These are phyloP conservation scores for Microcaecilia unicolor DNA, from an alignment of 2,797 vertebrate species.

Conservation along the genomic window DNA sequence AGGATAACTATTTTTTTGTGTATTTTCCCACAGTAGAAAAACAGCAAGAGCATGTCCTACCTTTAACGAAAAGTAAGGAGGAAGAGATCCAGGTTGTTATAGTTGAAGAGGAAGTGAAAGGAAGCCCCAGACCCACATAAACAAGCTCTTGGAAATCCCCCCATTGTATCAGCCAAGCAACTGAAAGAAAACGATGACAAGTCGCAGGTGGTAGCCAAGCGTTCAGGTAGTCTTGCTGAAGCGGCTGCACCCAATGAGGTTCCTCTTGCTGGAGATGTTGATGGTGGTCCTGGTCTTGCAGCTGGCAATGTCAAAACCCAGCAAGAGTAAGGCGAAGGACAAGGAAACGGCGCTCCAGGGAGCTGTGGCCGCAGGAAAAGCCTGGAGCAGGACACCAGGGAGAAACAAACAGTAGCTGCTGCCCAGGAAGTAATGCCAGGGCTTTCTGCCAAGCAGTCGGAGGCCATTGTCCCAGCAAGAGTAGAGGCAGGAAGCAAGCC, in stretches of 20 bases:
- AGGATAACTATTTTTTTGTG: too few species aligned
- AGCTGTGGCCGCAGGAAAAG: neutral
- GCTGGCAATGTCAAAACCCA: neutral
- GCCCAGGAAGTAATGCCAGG: too few species aligned
- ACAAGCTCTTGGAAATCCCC: neutral
- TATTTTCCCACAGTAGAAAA: constrained; percentile 2
- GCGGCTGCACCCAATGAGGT: neutral
- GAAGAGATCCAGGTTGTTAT: neutral
- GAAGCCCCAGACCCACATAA: constrained; percentile 1
- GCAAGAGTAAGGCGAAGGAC: constrained; percentile 15
- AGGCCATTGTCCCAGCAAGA: too few species aligned
- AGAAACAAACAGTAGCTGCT: neutral
- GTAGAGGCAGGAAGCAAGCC: too few species aligned
- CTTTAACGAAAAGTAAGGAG: constrained; percentile 22
- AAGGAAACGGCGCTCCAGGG: neutral
- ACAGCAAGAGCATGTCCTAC: constrained; percentile 7
- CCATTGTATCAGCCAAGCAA: neutral
- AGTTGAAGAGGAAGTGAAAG: neutral
- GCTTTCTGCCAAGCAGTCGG: too few species aligned
- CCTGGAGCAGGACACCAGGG: neutral
- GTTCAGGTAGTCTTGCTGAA: neutral
- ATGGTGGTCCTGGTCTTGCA: neutral
- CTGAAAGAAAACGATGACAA: neutral
- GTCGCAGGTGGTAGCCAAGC: constrained; percentile 4
- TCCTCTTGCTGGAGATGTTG: neutral